These are phyloP conservation scores for Heliconius melpomene DNA, from an alignment of 1,140 invertebrate genomes.

Conservation along the genomic window DNA sequence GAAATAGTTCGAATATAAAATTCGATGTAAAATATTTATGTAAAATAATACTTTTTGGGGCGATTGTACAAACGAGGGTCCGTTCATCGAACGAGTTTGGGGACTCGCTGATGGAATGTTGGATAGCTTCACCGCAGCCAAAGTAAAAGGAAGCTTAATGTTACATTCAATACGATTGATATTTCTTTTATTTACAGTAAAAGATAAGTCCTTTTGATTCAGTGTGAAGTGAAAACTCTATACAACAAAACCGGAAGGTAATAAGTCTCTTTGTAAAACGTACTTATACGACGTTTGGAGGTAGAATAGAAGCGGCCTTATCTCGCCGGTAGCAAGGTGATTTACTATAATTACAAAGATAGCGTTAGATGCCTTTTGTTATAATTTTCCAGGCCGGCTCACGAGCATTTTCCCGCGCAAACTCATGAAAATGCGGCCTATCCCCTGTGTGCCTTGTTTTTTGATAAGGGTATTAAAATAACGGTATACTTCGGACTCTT, in stretches of 20 bases:
- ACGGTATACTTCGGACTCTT: conserved; percentile 68
- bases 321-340: conserved; percentile 80
- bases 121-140: conserved; percentile 41
- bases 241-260: conserved; percentile 54
- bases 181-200: conserved; percentile 38
- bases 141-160: conserved; percentile 43
- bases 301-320: conserved; percentile 64
- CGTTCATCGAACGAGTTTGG: conserved; percentile 69
- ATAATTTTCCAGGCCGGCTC: conserved; percentile 79
- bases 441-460: conserved; percentile 80
- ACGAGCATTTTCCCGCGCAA: conserved; percentile 73
- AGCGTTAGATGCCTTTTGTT: conserved; percentile 81
- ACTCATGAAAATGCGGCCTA: conserved; percentile 77
- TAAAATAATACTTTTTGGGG: conserved; percentile 56
- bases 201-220: conserved; percentile 50
- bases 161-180: conserved; percentile 38
- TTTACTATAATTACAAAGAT: conserved; percentile 83
- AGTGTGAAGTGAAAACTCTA: conserved; percentile 43
- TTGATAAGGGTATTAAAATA: conserved; percentile 81
- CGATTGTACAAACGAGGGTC: conserved; percentile 71
- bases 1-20: neutral
- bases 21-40: conserved; percentile 41
- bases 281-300: conserved; percentile 62
- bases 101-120: conserved; percentile 50
- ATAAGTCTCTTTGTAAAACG: conserved; percentile 50